Base-by-base conservation (phyloP, 2,888 invertebrate genomes). In the Calameuta idolon region DNA sequence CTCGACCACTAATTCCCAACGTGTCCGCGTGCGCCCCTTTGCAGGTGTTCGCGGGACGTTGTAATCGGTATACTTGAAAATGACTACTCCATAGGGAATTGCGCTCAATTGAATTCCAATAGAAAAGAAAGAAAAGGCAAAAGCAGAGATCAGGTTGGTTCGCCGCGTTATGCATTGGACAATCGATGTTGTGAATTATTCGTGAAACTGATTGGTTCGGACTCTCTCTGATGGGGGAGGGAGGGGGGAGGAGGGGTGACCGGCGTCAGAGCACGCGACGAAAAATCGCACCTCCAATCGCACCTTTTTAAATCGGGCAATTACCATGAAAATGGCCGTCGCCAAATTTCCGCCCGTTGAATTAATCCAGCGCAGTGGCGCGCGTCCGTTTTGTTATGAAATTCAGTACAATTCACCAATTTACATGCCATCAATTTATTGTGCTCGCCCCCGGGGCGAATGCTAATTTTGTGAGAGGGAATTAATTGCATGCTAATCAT, bases 391-490 rank as follows among this genome's bases (percentile, higher is more conserved):
- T 83, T 81, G 80, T 83, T 82, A 69, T 77, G 81, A 81, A 84
- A 85, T 85, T 84, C 82, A 75, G 74, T 81, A 77, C 77, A 79
- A 79, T 83, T 82, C 77, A 23, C 75, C 73, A 81, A 87, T 87
- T 87, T 85, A 80, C 84, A 85, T 84, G 76, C 75, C 83, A 81
- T 85, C 83, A 82, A 85, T 85, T 83, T 82, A 81, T 82, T 77
- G 77, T 80, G 77, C 33, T 75, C 79, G 80, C 34, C 34, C 33
- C n/a, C 74, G 33, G 30, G n/a, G 31, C 35, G 74, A 35, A 33
- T 35, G 34, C 34, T 74, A 74, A 74, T 74, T 34, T 74, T 34
- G 34, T 15, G 40, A 40, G 40, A 34, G 31, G 31, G 74, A 74
- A 69, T 74, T 34, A 34, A 74, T 74, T 30, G 34, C 74, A 74